phyloP scores from a whole-genome alignment of 2,113 vertebrate genomes.

The Chloebia gouldiae region DNA sequence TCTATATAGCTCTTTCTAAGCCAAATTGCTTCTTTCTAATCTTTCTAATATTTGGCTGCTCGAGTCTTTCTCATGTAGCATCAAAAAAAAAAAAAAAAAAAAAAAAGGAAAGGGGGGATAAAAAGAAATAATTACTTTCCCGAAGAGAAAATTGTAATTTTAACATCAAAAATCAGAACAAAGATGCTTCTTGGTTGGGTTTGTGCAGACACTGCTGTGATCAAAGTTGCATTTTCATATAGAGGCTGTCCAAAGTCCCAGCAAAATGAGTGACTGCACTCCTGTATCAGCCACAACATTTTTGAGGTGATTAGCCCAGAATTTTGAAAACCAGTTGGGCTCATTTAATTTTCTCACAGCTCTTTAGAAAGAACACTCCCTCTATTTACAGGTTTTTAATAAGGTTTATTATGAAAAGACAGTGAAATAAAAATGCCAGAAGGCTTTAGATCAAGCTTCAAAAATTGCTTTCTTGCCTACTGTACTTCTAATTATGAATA shows the following conservation, averaged over 20 bases:
- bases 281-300: background rate
- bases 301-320: background rate
- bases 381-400: background rate
- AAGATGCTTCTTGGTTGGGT: background rate
- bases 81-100: background rate
- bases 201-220: background rate
- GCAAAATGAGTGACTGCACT: background rate
- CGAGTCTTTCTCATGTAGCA: background rate
- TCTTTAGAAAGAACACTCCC: background rate
- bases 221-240: background rate
- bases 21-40: slow-evolving; percentile 47
- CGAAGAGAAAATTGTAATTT: background rate
- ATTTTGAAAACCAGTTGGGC: background rate
- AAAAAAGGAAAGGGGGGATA: too few species aligned
- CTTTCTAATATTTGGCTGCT: background rate
- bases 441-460: background rate
- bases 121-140: background rate
- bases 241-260: background rate
- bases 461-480: background rate
- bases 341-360: background rate
- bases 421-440: background rate
- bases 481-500: background rate
- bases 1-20: slow-evolving; percentile 19
- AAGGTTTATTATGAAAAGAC: background rate
- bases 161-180: background rate